These are phyloP conservation scores for Stegostoma tigrinum DNA, from an alignment of 2,113 vertebrate genomes.

Conservation along the genomic window DNA sequence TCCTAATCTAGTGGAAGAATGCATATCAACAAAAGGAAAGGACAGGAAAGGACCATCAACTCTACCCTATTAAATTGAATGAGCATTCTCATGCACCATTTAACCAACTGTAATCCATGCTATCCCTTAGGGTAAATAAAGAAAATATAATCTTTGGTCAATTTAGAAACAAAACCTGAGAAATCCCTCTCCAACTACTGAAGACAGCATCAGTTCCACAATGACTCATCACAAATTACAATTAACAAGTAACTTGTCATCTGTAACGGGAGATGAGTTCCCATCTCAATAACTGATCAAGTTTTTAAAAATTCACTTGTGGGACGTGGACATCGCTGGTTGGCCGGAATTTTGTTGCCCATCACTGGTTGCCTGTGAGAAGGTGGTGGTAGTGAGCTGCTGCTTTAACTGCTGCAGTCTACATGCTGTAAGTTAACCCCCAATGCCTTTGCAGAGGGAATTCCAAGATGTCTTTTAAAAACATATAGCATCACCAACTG, in stretches of 20 bases:
- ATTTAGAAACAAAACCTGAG: neutral
- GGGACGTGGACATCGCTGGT: no score
- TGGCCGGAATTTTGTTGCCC: no score
- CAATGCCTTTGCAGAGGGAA: no score
- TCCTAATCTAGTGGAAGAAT: neutral
- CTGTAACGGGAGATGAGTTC: neutral
- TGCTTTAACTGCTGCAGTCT: no score
- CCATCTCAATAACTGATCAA: neutral
- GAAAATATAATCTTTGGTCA: neutral
- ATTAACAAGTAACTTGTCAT: neutral
- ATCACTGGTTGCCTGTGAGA: no score
- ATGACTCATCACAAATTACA: neutral
- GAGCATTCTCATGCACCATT: neutral
- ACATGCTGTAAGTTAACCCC: no score
- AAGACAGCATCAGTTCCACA: neutral
- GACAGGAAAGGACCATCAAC: neutral
- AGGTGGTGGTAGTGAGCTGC: no score
- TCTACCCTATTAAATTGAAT: neutral
- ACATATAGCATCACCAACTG: neutral
- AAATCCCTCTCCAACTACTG: neutral
- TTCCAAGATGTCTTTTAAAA: neutral
- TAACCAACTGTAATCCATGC: neutral
- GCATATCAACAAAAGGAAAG: neutral
- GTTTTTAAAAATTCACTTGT: no score
- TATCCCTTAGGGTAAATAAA: neutral